Conservation (phyloP, 2,888 invertebrate genomes). For the Onthophagus sagittarius region DNA sequence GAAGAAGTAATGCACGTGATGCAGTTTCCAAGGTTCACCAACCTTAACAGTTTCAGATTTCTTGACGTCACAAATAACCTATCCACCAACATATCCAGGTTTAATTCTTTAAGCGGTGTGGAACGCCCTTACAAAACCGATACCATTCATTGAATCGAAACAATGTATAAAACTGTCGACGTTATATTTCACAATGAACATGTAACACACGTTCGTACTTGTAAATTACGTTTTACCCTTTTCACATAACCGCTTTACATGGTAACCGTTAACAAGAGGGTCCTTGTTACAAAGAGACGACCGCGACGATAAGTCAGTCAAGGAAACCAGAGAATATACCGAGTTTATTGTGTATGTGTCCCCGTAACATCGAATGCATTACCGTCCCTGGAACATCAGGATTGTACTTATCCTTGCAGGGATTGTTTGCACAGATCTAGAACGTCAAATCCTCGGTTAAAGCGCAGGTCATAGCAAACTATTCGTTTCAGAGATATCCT, state of each 20-base stretch:
- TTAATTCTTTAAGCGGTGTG: no score
- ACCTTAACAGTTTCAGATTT: background rate
- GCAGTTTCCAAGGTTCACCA: background rate
- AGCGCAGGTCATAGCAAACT: background rate
- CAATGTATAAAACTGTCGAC: background rate
- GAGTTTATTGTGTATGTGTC: background rate
- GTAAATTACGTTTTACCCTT: background rate
- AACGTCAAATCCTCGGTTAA: background rate
- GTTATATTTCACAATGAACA: background rate
- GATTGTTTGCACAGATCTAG: background rate
- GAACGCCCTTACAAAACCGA: background rate
- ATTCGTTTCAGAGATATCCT: background rate
- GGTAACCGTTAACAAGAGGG: background rate
- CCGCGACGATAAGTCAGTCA: background rate
- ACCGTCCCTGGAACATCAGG: background rate
- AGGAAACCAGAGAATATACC: background rate
- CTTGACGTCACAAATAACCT: background rate
- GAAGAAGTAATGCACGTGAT: background rate
- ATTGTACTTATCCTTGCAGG: background rate
- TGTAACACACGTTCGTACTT: background rate
- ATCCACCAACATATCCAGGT: background rate
- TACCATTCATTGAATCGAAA: background rate
- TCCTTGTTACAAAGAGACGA: background rate
- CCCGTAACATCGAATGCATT: background rate
- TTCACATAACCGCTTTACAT: background rate